These are phyloP conservation scores for Piaya cayana DNA, from an alignment of 2,113 vertebrate species.

Conservation along the genomic window DNA sequence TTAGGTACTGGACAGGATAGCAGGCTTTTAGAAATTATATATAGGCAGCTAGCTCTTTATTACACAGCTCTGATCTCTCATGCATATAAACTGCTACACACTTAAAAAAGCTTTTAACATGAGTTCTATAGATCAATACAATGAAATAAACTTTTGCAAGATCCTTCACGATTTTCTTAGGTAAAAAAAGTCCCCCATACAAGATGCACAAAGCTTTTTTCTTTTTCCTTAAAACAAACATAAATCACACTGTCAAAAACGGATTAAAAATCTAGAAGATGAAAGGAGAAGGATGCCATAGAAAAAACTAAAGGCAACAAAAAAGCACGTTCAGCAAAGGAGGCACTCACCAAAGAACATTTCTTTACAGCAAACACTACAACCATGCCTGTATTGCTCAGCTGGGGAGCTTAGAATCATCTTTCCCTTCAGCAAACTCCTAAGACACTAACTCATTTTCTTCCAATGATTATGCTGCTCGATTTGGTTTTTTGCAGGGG, in stretches of 20 bases:
- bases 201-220: not conserved
- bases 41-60: constrained; percentile 32
- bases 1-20: constrained; percentile 16
- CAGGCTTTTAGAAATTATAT: not conserved
- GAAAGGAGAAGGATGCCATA: not conserved
- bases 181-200: not conserved
- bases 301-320: not conserved
- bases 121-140: constrained; percentile 8
- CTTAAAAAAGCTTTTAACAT: constrained; percentile 30
- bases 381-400: not conserved
- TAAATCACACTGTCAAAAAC: constrained; percentile 12
- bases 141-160: constrained; percentile 12
- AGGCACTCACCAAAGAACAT: not conserved
- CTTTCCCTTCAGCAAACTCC: not conserved
- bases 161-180: not conserved
- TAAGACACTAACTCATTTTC: not conserved
- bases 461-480: not conserved
- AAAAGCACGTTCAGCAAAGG: not conserved
- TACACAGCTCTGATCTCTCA: not conserved
- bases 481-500: not conserved
- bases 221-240: not conserved
- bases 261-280: not conserved
- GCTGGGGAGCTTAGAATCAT: not conserved
- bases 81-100: not conserved
- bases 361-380: not conserved